phyloP scores from a whole-genome alignment of 2,888 invertebrate genomes.

The Meloe dianella region DNA sequence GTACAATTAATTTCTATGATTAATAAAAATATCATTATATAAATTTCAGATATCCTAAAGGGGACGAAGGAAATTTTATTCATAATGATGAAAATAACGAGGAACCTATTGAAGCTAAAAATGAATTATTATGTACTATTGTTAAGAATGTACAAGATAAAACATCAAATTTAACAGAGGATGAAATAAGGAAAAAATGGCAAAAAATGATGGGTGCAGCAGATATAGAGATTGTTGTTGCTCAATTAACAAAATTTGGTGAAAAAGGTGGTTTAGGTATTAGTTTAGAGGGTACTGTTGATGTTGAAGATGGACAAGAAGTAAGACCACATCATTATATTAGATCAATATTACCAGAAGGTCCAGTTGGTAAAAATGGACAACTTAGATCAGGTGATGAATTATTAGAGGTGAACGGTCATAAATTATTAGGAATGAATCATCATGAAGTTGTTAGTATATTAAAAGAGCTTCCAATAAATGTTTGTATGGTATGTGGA shows the following conservation, averaged over 20 bases:
- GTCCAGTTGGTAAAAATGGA: conserved; percentile 93
- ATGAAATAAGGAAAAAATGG: conserved; percentile 82
- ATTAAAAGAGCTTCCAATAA: conserved; percentile 87
- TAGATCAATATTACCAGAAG: conserved; percentile 94
- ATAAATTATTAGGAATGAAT: conserved; percentile 86
- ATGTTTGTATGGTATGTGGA: conserved; percentile 91
- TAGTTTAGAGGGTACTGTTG: conserved; percentile 97
- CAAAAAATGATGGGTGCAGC: conserved; percentile 80
- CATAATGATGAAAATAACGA: conserved; percentile 46
- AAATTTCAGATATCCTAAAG: conserved; percentile 59
- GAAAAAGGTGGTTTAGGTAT: conserved; percentile 96
- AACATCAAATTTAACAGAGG: conserved; percentile 63
- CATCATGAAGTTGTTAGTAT: conserved; percentile 94
- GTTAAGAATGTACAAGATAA: conserved; percentile 44
- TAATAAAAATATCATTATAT: conserved; percentile 44
- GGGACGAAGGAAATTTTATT: conserved; percentile 53
- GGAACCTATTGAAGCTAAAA: conserved; percentile 52
- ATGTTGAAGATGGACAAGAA: conserved; percentile 95
- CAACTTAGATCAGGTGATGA: conserved; percentile 94
- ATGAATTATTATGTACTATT: conserved; percentile 50
- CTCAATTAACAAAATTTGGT: conserved; percentile 82
- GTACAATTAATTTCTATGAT: conserved; percentile 33
- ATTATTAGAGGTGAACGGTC: conserved; percentile 91
- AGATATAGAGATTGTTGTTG: conserved; percentile 79
- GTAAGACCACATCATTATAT: conserved; percentile 99